These are phyloP conservation scores for Eurytoma californica DNA, from an alignment of 2,888 invertebrate species.

Conservation along the genomic window DNA sequence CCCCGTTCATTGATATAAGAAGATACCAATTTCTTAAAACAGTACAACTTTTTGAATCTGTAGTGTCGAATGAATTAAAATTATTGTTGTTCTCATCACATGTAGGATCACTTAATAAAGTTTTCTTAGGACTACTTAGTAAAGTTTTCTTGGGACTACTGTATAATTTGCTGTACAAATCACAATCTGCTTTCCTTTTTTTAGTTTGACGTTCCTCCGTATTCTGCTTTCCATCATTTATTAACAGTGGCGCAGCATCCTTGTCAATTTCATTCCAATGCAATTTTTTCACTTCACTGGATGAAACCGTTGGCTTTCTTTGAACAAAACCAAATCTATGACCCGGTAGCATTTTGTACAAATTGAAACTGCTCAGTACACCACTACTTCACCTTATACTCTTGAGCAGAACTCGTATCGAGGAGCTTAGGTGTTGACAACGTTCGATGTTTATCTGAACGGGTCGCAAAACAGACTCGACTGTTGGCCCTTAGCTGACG, in stretches of 20 bases:
- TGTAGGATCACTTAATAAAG: not conserved
- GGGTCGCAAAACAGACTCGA: too few relatives aligned
- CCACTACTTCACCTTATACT: conserved; percentile 62
- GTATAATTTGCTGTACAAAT: conserved; percentile 10
- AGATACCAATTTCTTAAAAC: conserved; percentile 66
- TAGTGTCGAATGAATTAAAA: conserved; percentile 11
- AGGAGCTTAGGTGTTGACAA: too few relatives aligned
- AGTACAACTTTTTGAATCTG: conserved; percentile 34
- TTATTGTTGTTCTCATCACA: not conserved
- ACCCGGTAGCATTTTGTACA: conserved; percentile 59
- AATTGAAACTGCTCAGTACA: conserved; percentile 64
- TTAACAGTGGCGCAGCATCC: conserved; percentile 63
- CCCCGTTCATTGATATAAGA: conserved; percentile 61
- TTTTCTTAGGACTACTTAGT: not conserved
- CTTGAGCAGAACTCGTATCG: conserved; percentile 33
- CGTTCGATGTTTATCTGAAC: too few relatives aligned
- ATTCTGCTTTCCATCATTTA: conserved; percentile 12
- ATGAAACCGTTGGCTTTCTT: conserved; percentile 57
- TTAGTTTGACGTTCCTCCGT: not conserved
- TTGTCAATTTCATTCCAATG: conserved; percentile 28
- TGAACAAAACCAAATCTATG: conserved; percentile 15
- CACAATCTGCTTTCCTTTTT: not conserved
- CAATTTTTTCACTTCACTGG: conserved; percentile 61
- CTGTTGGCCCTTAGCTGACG: too few relatives aligned
- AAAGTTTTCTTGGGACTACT: not conserved